Evolutionary conservation across 2,797 vertebrate genomes (phyloP).

Genomic region (Sebastes kiyomatsui): DNA sequence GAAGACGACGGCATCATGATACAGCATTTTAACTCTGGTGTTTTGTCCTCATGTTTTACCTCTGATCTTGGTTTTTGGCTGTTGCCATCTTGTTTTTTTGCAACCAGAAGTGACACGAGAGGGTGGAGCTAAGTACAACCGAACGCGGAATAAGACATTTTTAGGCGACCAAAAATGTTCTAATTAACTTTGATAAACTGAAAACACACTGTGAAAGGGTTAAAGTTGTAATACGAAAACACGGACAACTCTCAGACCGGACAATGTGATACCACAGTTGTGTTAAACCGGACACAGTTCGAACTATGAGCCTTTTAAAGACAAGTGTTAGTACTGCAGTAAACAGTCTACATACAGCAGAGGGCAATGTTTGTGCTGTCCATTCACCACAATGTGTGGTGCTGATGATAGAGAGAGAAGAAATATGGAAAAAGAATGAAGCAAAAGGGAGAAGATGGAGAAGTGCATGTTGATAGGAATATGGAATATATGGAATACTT

Average conservation of each 20-base stretch:
- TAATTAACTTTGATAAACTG: no score
- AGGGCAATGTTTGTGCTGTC: conserved; percentile 41
- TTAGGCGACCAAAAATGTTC: no score
- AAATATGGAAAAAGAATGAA: neutral
- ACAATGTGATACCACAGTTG: no score
- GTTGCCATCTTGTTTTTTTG: no score
- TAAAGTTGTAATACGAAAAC: no score
- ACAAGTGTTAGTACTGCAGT: neutral
- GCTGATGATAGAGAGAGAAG: neutral
- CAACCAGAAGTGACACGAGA: no score
- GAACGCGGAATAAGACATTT: no score
- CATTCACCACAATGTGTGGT: neutral
- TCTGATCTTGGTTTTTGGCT: no score
- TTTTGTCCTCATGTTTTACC: neutral
- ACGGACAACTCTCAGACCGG: no score
- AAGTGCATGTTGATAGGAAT: neutral
- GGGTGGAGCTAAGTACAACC: no score
- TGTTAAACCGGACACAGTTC: neutral
- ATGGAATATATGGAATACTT: neutral
- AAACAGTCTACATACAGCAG: conserved; percentile 21
- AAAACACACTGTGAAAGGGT: no score
- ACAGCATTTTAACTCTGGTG: neutral
- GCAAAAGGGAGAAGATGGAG: neutral
- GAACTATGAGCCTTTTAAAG: neutral
- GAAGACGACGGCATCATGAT: neutral